Base-by-base conservation (phyloP, 2,113 vertebrate genomes). In the Eubucco bourcierii region DNA sequence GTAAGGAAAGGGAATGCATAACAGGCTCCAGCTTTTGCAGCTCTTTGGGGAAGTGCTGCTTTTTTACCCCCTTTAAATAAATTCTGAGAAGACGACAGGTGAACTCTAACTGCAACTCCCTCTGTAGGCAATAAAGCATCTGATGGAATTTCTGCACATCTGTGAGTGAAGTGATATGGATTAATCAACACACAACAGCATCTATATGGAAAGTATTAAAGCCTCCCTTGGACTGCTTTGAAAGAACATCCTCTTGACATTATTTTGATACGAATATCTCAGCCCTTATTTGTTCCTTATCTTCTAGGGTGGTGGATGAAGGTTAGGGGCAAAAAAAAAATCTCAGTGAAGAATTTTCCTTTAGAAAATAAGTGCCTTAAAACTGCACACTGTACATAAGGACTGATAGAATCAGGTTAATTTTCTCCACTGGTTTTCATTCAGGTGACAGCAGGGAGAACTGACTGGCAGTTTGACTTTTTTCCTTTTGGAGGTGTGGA, bases 41-140 rank as follows among this genome's bases (percentile, higher is more conserved):
- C 90, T 87, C 96, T 94, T 92, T 12, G 6, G 94, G 94, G 95
- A 96, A 73, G 82, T 4, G 16, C 50, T 90, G 84, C 65, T 96
- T 77, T 94, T 95, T 73, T 72, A 77, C 96, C 76, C 86, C 83
- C 73, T 90, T 93, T 87, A 95, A 90, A 96, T 97, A 96, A 95
- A 97, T 96, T 90, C 18, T 39, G 9, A 91, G 63, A 64, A 90
- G 72, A 55, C 3, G 78, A 94, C 96, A 93, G 75, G 92, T 96
- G 96, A 97, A 97, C 97, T 95, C 92, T 9, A 66, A 83, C 28
- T 96, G 91, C 74, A 95, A 84, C 89, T 96, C 95, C 97, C 97
- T 95, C 76, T 92, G 96, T 87, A 94, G 79, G 90, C 80, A 92
- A 95, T 96, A 96, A 96, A 96, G 87, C 84, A 77, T 91, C 91